Percentiles rank a stretch among this genome's conserved stretches.
These are phyloP conservation scores for Campaea margaritaria DNA, from an alignment of 2,888 invertebrate species.

Conservation along the genomic window DNA sequence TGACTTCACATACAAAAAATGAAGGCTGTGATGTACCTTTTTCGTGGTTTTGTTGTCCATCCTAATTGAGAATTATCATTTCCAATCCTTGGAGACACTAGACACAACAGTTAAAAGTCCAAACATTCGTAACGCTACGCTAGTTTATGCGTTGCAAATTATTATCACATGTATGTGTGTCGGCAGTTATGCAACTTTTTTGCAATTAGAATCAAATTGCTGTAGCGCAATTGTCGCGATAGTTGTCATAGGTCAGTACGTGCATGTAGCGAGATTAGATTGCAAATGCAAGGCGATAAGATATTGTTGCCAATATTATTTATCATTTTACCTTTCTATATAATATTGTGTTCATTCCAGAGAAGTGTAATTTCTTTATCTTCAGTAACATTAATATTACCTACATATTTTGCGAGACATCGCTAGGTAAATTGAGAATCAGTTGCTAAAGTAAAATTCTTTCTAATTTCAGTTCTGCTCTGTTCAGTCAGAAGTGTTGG, in stretches of 20 bases:
- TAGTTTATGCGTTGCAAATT: no score
- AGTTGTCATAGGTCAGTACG: slow-evolving; percentile 78
- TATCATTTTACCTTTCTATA: neutral
- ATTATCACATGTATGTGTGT: slow-evolving; percentile 15
- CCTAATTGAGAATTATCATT: no score
- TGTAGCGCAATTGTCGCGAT: slow-evolving; percentile 57
- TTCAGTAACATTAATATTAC: no score
- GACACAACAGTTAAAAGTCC: no score
- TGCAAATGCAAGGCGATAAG: slow-evolving; percentile 60
- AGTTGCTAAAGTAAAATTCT: no score
- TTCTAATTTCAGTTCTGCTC: neutral
- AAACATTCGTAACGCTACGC: no score
- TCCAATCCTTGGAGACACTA: no score
- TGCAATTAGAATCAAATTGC: slow-evolving; percentile 60
- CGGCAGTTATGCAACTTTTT: slow-evolving; percentile 66
- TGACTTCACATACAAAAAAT: no score
- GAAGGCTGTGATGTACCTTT: no score
- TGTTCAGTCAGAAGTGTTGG: neutral
- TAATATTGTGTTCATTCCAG: neutral
- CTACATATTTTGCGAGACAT: no score
- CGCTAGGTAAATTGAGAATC: no score
- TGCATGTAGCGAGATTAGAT: slow-evolving; percentile 72
- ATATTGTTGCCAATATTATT: slow-evolving; percentile 39
- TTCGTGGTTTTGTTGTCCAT: no score
- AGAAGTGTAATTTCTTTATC: neutral